phyloP scores from a whole-genome alignment of 2,888 invertebrate genomes.

The Trachelus stipa region DNA sequence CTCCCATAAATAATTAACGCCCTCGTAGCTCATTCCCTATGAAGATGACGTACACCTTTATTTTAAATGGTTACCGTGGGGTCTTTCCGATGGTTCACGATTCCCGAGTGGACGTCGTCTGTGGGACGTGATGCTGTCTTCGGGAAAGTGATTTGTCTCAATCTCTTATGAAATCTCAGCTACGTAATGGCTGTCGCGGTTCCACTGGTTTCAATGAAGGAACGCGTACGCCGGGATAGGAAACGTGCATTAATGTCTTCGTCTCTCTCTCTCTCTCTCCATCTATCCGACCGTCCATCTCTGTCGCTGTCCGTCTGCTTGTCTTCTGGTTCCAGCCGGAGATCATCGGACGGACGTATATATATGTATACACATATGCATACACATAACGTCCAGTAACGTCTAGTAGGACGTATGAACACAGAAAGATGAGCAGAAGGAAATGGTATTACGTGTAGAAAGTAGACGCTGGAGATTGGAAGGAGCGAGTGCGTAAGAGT shows the following conservation, averaged over 20 bases:
- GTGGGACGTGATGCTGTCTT: not conserved
- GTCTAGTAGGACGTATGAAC: not conserved
- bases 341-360: not conserved
- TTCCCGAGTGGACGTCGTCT: not conserved
- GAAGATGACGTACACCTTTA: not conserved
- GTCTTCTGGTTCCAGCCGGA: not conserved
- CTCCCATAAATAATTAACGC: not conserved
- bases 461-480: not conserved
- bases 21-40: not conserved
- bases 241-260: conserved; percentile 18
- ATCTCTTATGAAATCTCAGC: conserved; percentile 30
- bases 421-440: not conserved
- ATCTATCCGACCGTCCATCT: too few relatives aligned
- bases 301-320: not conserved
- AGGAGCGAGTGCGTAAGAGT: not conserved
- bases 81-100: not conserved
- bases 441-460: not conserved
- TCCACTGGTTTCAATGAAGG: conserved; percentile 14
- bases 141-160: conserved; percentile 30
- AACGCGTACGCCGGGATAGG: conserved; percentile 12
- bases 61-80: not conserved
- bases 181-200: conserved; percentile 3
- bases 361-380: too few relatives aligned
- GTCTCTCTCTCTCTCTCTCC: not conserved
- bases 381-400: too few relatives aligned